Base-by-base conservation (phyloP, 2,888 invertebrate genomes). In the Drymonia ruficornis region DNA sequence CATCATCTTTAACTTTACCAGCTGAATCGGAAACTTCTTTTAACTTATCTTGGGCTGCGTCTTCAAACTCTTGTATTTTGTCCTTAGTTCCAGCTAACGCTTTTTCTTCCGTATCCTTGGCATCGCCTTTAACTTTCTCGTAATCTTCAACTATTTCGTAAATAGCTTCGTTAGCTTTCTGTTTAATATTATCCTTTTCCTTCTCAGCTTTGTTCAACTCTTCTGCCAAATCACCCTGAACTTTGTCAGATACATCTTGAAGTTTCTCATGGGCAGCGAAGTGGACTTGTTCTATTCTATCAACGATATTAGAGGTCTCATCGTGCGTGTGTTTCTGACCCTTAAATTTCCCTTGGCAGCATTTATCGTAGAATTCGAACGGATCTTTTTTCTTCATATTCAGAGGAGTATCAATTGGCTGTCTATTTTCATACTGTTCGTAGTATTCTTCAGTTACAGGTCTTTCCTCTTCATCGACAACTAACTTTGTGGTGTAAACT, bases 351-450 rank as follows among this genome's bases (percentile, higher is more conserved):
- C 86, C 84, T 65, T 90, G 86, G 55, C 91, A 89, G 61, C 89
- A 91, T 45, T 85, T 85, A 1, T 81, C 81, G 53, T 86, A 84
- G 52, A 86, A 87, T 56, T 83, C 78, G 80, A 91, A 91, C 2
- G 91, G 91, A 62, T 91, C 91, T 6, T 69, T 65, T 31, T 73
- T 80, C 40, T 83, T 81, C 36, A 72, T 71, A 43, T 72, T 74
- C 29, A 83, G 23, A 2, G 91, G 91, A 1, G 91, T 91, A 1
- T 89, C 89, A 1, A 91, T 89, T 0, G 91, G 91, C 67, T 91
- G 91, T 90, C 90, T 91, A 43, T 86, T 78, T 29, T 88, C 87
- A 52, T 92, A 92, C 53, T 89, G 86, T 29, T 88, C 84, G 54
- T 91, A 90, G 0, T 88, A 63, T 31, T 87, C 82, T 40, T 89